A percentile compares a stretch with the other conserved stretches of the same genome.
Evolutionary conservation across 2,797 vertebrate species (phyloP).

Genomic region (Manis pentadactyla): DNA sequence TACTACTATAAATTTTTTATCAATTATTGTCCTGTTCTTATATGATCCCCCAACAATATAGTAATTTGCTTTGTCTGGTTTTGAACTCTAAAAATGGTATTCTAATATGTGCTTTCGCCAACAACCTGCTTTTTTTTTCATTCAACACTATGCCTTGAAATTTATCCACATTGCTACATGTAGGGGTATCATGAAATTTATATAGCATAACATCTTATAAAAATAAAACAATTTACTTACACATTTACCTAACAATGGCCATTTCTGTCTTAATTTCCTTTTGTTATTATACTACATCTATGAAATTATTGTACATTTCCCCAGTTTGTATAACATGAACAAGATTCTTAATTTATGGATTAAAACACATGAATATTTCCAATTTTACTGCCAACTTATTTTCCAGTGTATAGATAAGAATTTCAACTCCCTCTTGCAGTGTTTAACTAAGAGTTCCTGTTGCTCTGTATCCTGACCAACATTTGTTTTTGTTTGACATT

Average conservation of each 20-base stretch:
- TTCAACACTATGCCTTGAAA: background rate
- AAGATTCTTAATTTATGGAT: background rate
- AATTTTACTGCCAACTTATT: background rate
- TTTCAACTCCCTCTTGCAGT: background rate
- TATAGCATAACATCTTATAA: slow-evolving; percentile 3
- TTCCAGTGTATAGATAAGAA: background rate
- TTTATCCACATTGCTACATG: background rate
- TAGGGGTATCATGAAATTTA: background rate
- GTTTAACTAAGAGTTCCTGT: background rate
- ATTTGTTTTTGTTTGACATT: slow-evolving; percentile 4
- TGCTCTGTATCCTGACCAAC: background rate
- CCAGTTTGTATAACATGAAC: background rate
- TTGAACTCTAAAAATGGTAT: background rate
- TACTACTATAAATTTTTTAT: background rate
- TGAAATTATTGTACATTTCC: background rate
- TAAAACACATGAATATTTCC: background rate
- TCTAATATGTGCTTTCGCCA: background rate
- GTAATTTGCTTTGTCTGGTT: background rate
- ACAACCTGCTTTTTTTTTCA: background rate
- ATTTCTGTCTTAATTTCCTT: background rate
- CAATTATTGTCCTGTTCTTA: background rate
- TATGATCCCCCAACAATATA: background rate
- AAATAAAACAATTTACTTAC: background rate
- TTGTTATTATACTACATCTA: background rate
- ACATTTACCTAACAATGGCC: background rate